Percentiles rank a stretch among this genome's conserved stretches.
phyloP scores from a whole-genome alignment of 2,888 invertebrate species.

The Tanytarsus gracilentus region DNA sequence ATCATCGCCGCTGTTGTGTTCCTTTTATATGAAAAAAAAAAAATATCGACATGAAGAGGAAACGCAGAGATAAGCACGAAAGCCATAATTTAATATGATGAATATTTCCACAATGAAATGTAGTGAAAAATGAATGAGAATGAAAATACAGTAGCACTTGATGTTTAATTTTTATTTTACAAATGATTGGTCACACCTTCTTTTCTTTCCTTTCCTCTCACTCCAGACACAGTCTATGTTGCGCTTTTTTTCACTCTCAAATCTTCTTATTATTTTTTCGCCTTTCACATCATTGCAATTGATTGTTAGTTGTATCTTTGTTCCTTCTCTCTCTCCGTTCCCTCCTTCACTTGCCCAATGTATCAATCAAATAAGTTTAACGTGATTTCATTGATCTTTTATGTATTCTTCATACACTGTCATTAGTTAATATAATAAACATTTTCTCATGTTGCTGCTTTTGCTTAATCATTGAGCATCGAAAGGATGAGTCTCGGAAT shows the following conservation, averaged over 20 bases:
- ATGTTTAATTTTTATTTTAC: constrained; percentile 27
- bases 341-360: background rate
- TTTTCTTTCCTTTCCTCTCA: background rate
- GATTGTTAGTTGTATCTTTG: constrained; percentile 25
- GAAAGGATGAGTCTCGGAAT: background rate
- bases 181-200: constrained; percentile 29
- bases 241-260: background rate
- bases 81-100: constrained; percentile 16
- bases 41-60: no score
- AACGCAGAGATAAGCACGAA: constrained; percentile 14
- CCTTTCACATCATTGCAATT: constrained; percentile 18
- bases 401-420: background rate
- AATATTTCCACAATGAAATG: background rate
- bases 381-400: constrained; percentile 14
- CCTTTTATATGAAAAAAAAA: background rate
- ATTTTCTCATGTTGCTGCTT: no score
- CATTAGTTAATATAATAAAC: no score
- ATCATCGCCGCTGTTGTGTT: background rate
- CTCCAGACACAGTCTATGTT: constrained; percentile 1
- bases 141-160: constrained; percentile 29
- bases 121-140: background rate
- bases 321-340: background rate
- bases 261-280: background rate
- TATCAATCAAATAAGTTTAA: constrained; percentile 21
- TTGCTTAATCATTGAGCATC: background rate